Percentiles rank a stretch among this genome's conserved stretches.
phyloP scores from a whole-genome alignment of 1,140 invertebrate genomes.

The Drosophila parvula region DNA sequence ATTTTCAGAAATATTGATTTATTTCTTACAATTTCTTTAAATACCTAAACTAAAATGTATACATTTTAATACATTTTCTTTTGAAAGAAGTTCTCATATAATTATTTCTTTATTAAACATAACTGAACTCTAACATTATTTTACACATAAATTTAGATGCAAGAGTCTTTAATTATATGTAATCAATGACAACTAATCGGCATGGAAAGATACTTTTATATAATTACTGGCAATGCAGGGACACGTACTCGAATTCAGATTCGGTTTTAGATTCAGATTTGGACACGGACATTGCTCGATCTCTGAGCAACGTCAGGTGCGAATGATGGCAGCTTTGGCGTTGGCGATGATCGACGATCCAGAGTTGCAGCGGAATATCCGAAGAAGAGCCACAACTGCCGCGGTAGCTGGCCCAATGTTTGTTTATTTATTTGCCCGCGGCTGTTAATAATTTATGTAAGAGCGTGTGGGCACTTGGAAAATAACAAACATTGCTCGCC shows the following conservation, averaged over 20 bases:
- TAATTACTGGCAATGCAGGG: slow-evolving; percentile 48
- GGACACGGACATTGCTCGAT: slow-evolving; percentile 37
- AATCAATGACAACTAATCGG: too few relatives aligned
- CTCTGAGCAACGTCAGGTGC: slow-evolving; percentile 32
- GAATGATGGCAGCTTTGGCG: slow-evolving; percentile 77
- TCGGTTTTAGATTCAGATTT: background rate
- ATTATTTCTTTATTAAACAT: too few relatives aligned
- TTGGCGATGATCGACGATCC: slow-evolving; percentile 75
- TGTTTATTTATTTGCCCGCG: slow-evolving; percentile 80
- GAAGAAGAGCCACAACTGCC: slow-evolving; percentile 27
- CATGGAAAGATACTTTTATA: slow-evolving; percentile 19
- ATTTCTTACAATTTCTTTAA: too few relatives aligned
- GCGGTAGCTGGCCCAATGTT: slow-evolving; percentile 59
- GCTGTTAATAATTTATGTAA: slow-evolving; percentile 83
- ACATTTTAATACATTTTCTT: too few relatives aligned
- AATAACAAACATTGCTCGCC: slow-evolving; percentile 73
- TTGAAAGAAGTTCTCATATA: too few relatives aligned
- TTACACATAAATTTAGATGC: too few relatives aligned
- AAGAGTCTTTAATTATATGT: too few relatives aligned
- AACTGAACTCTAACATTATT: too few relatives aligned
- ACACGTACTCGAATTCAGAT: background rate
- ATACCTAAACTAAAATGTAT: too few relatives aligned
- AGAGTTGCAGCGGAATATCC: slow-evolving; percentile 37
- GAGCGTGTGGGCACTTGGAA: slow-evolving; percentile 78
- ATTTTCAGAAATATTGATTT: too few relatives aligned